Percentiles rank a stretch among this genome's conserved stretches.
phyloP scores from a whole-genome alignment of 2,888 invertebrate species.

The Macroteleia sp. region DNA sequence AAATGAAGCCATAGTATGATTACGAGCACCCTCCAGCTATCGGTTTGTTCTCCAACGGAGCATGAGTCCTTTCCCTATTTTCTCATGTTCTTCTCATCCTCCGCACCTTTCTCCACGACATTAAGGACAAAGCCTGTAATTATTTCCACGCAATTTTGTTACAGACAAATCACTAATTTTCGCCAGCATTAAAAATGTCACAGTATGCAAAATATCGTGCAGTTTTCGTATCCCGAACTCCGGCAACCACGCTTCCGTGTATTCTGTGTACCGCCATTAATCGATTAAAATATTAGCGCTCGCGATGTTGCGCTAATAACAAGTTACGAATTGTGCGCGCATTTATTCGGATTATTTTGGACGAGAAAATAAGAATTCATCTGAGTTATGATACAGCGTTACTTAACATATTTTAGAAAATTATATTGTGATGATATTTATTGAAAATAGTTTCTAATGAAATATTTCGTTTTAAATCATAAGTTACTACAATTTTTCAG shows the following conservation, averaged over 20 bases:
- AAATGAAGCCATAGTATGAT: conserved; percentile 45
- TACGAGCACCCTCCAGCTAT: conserved; percentile 49
- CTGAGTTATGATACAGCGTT: too few relatives aligned
- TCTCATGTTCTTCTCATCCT: conserved; percentile 4
- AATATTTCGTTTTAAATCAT: too few relatives aligned
- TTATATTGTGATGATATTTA: too few relatives aligned
- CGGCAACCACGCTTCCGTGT: conserved; percentile 29
- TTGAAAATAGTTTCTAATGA: too few relatives aligned
- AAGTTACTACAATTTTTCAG: too few relatives aligned
- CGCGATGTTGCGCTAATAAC: conserved; percentile 40
- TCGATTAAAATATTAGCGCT: conserved; percentile 78
- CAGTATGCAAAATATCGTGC: conserved; percentile 59
- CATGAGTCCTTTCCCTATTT: conserved; percentile 16
- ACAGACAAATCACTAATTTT: conserved; percentile 55
- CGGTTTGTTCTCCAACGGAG: conserved; percentile 49
- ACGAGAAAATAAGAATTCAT: too few relatives aligned
- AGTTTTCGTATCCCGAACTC: conserved; percentile 24
- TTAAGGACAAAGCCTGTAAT: conserved; percentile 67
- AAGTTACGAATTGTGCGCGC: conserved; percentile 22
- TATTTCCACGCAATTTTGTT: conserved; percentile 74
- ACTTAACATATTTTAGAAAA: too few relatives aligned
- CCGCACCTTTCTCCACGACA: conserved; percentile 29
- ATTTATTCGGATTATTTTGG: too few relatives aligned
- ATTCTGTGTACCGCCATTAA: conserved; percentile 63
- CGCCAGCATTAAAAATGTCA: conserved; percentile 64